Conservation (phyloP, 2,797 vertebrate species). For the Lindbergichthys nudifrons region DNA sequence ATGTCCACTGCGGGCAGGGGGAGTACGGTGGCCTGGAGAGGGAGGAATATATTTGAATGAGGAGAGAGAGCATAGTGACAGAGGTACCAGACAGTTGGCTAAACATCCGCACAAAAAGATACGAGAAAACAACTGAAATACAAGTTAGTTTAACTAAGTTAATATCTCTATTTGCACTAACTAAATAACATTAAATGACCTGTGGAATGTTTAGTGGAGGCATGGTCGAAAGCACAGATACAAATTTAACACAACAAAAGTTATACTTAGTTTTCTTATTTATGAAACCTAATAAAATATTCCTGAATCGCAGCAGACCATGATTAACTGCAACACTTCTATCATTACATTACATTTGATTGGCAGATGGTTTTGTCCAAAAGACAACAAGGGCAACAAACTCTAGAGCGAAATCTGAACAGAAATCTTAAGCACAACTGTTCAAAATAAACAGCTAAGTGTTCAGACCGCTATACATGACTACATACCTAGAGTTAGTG, state of each 20-base stretch:
- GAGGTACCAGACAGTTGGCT: background rate
- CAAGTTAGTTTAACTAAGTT: background rate
- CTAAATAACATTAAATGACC: background rate
- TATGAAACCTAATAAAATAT: background rate
- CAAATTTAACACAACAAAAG: background rate
- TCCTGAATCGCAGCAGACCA: background rate
- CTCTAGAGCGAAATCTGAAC: background rate
- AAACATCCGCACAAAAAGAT: background rate
- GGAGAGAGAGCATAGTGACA: background rate
- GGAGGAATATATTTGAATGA: slow-evolving; percentile 11
- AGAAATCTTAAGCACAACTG: background rate
- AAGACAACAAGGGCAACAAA: background rate
- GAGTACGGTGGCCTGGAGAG: slow-evolving; percentile 87
- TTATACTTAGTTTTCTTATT: background rate
- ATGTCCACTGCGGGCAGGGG: slow-evolving; percentile 95
- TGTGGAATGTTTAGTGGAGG: background rate
- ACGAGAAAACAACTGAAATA: background rate
- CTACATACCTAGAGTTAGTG: background rate
- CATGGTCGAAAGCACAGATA: background rate
- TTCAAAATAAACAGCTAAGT: background rate
- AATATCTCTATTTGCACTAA: background rate
- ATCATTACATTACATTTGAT: background rate
- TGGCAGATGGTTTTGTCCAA: background rate
- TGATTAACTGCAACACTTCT: background rate
- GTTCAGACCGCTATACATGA: background rate